A percentile compares a stretch with the other conserved stretches of the same genome.
Evolutionary conservation across 2,797 vertebrate genomes (phyloP).

Genomic region (Momotus momota): DNA sequence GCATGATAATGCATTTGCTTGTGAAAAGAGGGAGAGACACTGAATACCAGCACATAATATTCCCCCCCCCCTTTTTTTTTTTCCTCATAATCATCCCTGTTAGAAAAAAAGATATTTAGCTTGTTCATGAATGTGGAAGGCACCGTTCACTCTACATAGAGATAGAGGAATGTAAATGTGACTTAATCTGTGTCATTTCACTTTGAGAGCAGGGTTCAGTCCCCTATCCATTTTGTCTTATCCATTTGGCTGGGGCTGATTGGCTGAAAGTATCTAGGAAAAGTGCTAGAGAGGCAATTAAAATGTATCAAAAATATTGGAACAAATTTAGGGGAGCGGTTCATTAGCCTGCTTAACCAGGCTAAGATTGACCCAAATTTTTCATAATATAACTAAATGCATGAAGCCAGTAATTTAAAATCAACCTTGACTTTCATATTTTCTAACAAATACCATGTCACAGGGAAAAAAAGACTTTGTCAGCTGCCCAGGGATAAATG

Average conservation of each 20-base stretch:
- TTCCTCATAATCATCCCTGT: background rate
- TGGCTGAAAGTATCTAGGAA: background rate
- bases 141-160: fast-evolving
- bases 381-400: background rate
- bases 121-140: background rate
- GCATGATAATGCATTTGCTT: background rate
- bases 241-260: background rate
- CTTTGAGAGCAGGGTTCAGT: background rate
- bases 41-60: background rate
- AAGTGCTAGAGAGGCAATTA: background rate
- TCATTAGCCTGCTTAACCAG: background rate
- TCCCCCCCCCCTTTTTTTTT: too few species aligned
- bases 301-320: background rate
- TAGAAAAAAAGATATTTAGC: background rate
- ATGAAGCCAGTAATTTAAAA: conserved; percentile 13
- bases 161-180: background rate
- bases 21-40: background rate
- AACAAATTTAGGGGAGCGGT: background rate
- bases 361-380: background rate
- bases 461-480: background rate
- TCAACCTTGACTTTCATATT: conserved; percentile 7
- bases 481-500: conserved; percentile 16
- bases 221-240: background rate
- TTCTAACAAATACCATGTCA: conserved; percentile 20
- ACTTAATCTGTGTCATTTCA: background rate